These are phyloP conservation scores for Balaeniceps rex DNA, from an alignment of 2,113 vertebrate species.

Conservation along the genomic window DNA sequence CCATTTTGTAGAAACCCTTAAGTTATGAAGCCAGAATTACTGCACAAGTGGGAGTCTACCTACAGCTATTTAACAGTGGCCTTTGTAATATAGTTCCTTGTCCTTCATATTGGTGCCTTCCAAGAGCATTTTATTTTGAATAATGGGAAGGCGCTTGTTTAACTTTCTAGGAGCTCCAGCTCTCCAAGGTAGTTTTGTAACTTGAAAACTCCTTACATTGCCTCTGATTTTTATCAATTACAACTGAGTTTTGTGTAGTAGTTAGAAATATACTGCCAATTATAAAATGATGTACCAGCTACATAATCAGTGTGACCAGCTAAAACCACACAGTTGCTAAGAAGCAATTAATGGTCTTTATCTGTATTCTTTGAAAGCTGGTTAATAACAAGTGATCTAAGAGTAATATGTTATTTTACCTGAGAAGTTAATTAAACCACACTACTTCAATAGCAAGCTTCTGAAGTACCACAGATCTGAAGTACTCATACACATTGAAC, in stretches of 20 bases:
- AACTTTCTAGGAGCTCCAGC: not conserved
- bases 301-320: not conserved
- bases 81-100: not conserved
- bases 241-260: not conserved
- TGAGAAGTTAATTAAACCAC: not conserved
- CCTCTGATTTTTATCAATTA: not conserved
- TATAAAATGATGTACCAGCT: not conserved
- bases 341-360: not conserved
- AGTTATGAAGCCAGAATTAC: not conserved
- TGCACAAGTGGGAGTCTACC: not conserved
- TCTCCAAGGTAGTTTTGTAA: not conserved
- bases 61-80: not conserved
- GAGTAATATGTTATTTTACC: not conserved
- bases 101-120: not conserved
- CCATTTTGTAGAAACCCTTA: not conserved
- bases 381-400: not conserved
- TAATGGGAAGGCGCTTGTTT: not conserved
- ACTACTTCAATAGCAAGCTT: not conserved
- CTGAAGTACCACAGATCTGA: not conserved
- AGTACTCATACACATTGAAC: not conserved
- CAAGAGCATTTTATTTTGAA: not conserved
- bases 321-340: not conserved
- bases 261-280: not conserved
- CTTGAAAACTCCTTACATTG: not conserved
- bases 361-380: not conserved